A percentile compares a stretch with the other conserved stretches of the same genome.
Conservation (phyloP, 2,888 invertebrate species). For the Acanthosepion esculentum region DNA sequence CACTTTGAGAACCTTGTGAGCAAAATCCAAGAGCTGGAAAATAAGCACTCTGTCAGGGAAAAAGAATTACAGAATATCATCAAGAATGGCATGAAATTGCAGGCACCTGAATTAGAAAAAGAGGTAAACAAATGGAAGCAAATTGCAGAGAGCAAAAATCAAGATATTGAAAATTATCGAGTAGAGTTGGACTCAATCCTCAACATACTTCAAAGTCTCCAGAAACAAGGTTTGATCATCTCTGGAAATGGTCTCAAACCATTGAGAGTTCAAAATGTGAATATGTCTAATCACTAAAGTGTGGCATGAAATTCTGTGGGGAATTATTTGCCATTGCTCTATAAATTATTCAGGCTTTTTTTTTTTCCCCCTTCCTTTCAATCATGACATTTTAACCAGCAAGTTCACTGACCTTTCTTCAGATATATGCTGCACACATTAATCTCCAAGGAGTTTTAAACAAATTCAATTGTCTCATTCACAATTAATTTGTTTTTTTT, state of each 20-base stretch:
- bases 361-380: no score
- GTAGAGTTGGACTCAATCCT: conserved; percentile 73
- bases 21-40: conserved; percentile 70
- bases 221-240: conserved; percentile 72
- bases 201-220: conserved; percentile 69
- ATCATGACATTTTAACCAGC: no score
- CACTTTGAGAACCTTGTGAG: conserved; percentile 72
- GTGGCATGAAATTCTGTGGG: no score
- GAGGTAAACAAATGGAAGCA: conserved; percentile 70
- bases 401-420: no score
- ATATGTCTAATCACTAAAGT: background rate
- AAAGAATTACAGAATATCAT: conserved; percentile 69
- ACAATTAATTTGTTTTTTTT: no score
- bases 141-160: conserved; percentile 71
- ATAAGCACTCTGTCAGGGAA: conserved; percentile 68
- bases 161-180: conserved; percentile 72
- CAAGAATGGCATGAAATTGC: conserved; percentile 61
- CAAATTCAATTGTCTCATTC: no score
- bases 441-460: no score
- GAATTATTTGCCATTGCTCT: no score
- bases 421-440: no score
- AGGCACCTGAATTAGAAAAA: conserved; percentile 63
- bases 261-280: background rate
- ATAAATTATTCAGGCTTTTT: no score
- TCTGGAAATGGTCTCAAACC: conserved; percentile 58